These are phyloP conservation scores for Neodiprion virginianus DNA, from an alignment of 1,140 invertebrate genomes.

Conservation along the genomic window DNA sequence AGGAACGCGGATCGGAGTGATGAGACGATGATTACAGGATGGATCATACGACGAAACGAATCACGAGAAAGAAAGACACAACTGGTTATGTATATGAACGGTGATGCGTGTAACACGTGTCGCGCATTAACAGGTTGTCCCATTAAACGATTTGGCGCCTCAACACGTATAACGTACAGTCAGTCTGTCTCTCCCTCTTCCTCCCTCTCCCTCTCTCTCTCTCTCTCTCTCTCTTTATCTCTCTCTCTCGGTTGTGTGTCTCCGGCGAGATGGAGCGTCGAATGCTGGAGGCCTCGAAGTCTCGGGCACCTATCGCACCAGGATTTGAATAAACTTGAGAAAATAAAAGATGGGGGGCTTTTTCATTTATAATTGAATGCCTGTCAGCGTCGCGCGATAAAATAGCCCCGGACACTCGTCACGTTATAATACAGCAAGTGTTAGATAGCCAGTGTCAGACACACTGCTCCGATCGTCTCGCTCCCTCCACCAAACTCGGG, in stretches of 20 bases:
- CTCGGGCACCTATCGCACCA: conserved; percentile 29
- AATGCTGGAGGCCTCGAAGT: neutral
- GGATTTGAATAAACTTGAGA: conserved; percentile 44
- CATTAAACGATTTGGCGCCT: conserved; percentile 48
- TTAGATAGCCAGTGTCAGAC: too few relatives aligned
- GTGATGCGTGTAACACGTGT: conserved; percentile 42
- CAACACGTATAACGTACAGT: conserved; percentile 14
- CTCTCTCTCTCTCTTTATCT: too few relatives aligned
- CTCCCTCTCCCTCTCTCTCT: too few relatives aligned
- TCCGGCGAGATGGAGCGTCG: neutral
- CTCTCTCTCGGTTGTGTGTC: neutral
- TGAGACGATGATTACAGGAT: too few relatives aligned
- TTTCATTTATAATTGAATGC: conserved; percentile 50
- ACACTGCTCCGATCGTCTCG: too few relatives aligned
- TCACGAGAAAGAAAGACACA: conserved; percentile 21
- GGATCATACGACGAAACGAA: too few relatives aligned
- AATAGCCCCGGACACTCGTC: conserved; percentile 18
- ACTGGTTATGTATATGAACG: conserved; percentile 45
- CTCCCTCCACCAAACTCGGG: neutral
- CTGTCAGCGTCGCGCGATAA: conserved; percentile 44
- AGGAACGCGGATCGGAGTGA: too few relatives aligned
- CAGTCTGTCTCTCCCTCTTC: neutral
- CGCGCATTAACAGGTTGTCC: conserved; percentile 49
- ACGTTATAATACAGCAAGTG: neutral
- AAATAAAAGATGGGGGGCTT: conserved; percentile 30